phyloP scores from a whole-genome alignment of 2,888 invertebrate species.

The Seira ritae region DNA sequence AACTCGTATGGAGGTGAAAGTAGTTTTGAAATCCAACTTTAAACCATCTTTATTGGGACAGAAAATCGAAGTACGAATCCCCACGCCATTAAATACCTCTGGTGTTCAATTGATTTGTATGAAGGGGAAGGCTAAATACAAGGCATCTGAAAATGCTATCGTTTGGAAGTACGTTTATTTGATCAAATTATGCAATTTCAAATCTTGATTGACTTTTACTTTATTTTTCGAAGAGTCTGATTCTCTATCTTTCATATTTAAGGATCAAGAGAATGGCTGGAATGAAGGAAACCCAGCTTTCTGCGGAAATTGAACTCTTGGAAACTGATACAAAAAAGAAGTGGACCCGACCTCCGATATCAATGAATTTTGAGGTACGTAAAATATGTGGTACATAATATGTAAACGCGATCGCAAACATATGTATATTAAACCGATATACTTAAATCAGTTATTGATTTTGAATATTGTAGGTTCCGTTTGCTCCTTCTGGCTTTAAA shows the following conservation, averaged over 20 bases:
- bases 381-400: too few species aligned
- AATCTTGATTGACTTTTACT: background rate
- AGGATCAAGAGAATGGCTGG: slow-evolving; percentile 95
- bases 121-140: slow-evolving; percentile 99
- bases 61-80: slow-evolving; percentile 99
- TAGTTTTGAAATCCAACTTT: slow-evolving; percentile 98
- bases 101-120: slow-evolving; percentile 99
- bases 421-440: too few species aligned
- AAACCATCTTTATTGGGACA: slow-evolving; percentile 98
- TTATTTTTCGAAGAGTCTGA: background rate
- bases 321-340: slow-evolving; percentile 99
- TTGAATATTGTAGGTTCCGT: slow-evolving; percentile 85
- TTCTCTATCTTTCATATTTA: slow-evolving; percentile 62
- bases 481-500: slow-evolving; percentile 99
- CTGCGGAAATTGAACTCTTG: slow-evolving; percentile 98
- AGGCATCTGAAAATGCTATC: slow-evolving; percentile 99
- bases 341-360: slow-evolving; percentile 99
- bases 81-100: slow-evolving; percentile 98
- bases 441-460: background rate
- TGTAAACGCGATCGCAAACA: too few species aligned
- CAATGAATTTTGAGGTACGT: slow-evolving; percentile 99
- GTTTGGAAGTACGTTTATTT: slow-evolving; percentile 87
- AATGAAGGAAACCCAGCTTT: slow-evolving; percentile 99
- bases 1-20: slow-evolving; percentile 99
- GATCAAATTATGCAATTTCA: background rate